Base-by-base conservation (phyloP, 2,797 vertebrate genomes). In the Ammospiza maritima region DNA sequence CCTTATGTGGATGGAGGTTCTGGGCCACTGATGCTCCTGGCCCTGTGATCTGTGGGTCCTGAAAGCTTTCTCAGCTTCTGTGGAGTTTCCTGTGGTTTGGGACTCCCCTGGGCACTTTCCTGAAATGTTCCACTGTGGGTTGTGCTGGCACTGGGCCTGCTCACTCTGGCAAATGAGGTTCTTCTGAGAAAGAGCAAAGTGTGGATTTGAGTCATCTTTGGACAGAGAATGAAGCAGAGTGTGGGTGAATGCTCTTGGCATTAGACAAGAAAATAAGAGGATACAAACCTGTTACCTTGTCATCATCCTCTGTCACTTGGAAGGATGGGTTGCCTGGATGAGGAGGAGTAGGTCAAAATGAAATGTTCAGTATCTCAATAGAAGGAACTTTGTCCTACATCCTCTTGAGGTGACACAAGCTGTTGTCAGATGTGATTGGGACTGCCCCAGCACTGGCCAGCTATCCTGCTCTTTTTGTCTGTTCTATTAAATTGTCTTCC, bases 1-100 rank as follows among this genome's bases (percentile, higher is more conserved):
- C 30, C n/a, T 34, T 3, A 1, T 44, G 26, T 67, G 36, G 10
- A 5, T 7, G 45, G 11, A 36, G 5, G 0, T 16, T 11, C 36
- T 10, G 54, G 54, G 60, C 21, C 51, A 13, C 7, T 3, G 25
- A 1, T 65, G 29, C 21, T 77, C 18, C 45, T 26, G 16, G 21
- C 4, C 13, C 44, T 0, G 7, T 13, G 23, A 4, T 26, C 38
- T 40, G 29, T 2, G 11, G 38, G 3, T 78, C 22, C 47, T 44
- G 54, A 13, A 66, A 50, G 17, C 14, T 23, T 47, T 34, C 38
- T 47, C 5, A 3, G 11, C 16, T 67, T 4, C 34, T 34, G 19
- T 19, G 38, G 11, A 36, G 6, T 6, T 66, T 73, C 10, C 10
- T 40, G 11, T 61, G 61, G 11, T 56, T 44, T 78, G 65, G 25